A percentile compares a stretch with the other conserved stretches of the same genome.
Evolutionary conservation across 2,113 vertebrate genomes (phyloP).

Genomic region (Galemys pyrenaicus): DNA sequence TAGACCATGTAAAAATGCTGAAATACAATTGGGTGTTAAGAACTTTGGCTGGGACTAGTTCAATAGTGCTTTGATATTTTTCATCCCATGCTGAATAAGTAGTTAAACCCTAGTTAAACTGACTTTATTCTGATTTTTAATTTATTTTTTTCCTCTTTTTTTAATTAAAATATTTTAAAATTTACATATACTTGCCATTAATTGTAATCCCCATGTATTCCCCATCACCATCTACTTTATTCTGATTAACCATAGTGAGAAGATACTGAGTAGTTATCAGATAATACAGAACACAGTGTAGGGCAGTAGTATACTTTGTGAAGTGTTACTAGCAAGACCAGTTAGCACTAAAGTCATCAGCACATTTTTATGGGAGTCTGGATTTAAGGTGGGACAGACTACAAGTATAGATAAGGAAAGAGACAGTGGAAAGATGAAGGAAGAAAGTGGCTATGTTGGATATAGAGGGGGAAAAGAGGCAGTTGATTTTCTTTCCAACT

Average conservation of each 20-base stretch:
- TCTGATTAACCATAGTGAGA: background rate
- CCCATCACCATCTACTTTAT: too few relatives aligned
- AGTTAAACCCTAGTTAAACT: background rate
- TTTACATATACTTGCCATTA: too few relatives aligned
- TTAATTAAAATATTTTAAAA: too few relatives aligned
- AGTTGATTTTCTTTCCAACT: slow-evolving; percentile 18
- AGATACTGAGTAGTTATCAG: background rate
- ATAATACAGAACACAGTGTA: background rate
- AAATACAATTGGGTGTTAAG: background rate
- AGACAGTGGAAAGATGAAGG: slow-evolving; percentile 3
- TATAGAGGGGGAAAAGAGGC: background rate
- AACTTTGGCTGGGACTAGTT: background rate
- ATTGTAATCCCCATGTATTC: too few relatives aligned
- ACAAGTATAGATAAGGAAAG: slow-evolving; percentile 16
- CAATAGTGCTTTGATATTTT: background rate
- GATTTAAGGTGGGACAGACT: background rate
- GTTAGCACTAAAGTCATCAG: background rate
- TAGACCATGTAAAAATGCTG: background rate
- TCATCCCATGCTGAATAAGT: background rate
- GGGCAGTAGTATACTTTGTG: background rate
- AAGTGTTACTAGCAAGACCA: slow-evolving; percentile 17
- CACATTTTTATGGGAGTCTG: slow-evolving; percentile 9
- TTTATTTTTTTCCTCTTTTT: too few relatives aligned
- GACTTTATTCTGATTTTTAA: background rate
- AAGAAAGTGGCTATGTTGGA: background rate